Percentiles rank a stretch among this genome's conserved stretches.
Evolutionary conservation across 2,797 vertebrate genomes (phyloP).

Genomic region (Varecia variegata): DNA sequence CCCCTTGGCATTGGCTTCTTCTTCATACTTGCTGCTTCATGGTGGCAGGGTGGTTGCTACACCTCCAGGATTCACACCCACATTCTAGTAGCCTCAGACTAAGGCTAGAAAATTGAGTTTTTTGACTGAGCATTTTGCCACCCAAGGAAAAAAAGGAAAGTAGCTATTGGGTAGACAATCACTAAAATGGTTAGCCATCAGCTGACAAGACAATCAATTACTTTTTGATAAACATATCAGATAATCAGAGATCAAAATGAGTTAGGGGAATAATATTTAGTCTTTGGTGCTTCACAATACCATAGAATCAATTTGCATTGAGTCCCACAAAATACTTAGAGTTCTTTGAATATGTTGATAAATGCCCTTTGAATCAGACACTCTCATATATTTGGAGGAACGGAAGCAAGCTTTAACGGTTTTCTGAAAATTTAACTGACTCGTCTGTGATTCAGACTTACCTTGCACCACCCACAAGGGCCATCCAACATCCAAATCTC

Average conservation of each 20-base stretch:
- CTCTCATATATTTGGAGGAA: not conserved
- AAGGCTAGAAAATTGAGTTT: not conserved
- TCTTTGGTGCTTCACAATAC: not conserved
- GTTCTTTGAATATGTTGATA: not conserved
- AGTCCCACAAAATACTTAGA: not conserved
- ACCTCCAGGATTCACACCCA: not conserved
- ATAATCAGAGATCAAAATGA: constrained; percentile 20
- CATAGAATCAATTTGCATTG: not conserved
- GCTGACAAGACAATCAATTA: not conserved
- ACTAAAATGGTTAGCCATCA: not conserved
- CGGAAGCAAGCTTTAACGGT: not conserved
- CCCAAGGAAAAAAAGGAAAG: not conserved
- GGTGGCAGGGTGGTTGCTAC: not conserved
- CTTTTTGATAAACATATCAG: constrained; percentile 15
- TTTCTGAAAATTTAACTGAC: not conserved
- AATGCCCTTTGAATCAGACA: not conserved
- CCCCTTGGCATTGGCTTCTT: not conserved
- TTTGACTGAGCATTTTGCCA: not conserved
- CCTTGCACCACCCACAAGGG: not conserved
- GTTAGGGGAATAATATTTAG: not conserved
- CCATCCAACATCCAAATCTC: not conserved
- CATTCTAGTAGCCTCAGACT: not conserved
- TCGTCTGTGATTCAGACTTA: not conserved
- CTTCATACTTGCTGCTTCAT: not conserved
- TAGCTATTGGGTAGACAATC: not conserved